These are phyloP conservation scores for Arion vulgaris DNA, from an alignment of 1,140 invertebrate species.

Conservation along the genomic window DNA sequence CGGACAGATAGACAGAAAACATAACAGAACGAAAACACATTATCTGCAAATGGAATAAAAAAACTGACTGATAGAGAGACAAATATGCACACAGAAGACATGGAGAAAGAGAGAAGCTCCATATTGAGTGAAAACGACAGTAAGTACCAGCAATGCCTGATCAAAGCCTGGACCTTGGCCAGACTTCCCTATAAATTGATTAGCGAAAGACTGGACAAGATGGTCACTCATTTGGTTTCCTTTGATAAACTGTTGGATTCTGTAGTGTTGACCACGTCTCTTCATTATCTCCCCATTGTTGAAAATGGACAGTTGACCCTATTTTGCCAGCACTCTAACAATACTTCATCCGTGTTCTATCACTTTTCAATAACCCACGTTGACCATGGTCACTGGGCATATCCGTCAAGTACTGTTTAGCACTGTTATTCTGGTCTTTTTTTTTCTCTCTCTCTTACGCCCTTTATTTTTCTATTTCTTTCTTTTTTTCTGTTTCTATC, in stretches of 20 bases:
- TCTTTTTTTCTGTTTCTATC: background rate
- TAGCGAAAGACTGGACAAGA: background rate
- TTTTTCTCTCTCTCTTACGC: background rate
- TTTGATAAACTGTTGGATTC: background rate
- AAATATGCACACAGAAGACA: background rate
- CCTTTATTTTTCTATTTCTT: background rate
- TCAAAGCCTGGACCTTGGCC: background rate
- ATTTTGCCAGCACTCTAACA: background rate
- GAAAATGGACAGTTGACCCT: conserved; percentile 2
- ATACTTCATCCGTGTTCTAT: background rate
- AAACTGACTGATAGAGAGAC: background rate
- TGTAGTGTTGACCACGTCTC: background rate
- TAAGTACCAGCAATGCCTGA: background rate
- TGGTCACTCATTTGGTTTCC: background rate
- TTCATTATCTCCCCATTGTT: background rate
- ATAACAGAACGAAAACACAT: background rate
- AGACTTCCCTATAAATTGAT: background rate
- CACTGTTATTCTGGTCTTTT: background rate
- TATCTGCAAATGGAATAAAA: no score
- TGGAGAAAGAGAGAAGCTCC: background rate
- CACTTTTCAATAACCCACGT: background rate
- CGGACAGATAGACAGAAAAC: background rate
- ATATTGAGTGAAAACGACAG: background rate
- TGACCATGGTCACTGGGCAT: no score
- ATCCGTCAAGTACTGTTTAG: no score